phyloP scores from a whole-genome alignment of 2,113 vertebrate genomes.

The Meleagris gallopavo region DNA sequence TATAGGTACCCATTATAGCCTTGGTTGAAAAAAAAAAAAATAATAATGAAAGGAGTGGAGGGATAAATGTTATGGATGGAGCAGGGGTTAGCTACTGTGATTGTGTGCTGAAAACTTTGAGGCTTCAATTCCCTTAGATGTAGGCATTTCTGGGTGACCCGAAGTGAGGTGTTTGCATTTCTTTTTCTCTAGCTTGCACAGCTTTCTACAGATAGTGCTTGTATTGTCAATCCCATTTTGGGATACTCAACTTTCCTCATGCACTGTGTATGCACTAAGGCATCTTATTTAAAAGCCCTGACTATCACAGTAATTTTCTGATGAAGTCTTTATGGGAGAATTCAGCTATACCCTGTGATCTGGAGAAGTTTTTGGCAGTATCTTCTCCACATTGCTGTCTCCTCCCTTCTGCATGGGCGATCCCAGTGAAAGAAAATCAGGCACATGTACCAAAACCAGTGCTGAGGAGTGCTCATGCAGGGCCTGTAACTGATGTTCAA shows the following conservation, averaged over 20 bases:
- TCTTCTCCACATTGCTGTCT: not conserved
- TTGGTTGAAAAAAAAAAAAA: not conserved
- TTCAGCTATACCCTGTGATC: not conserved
- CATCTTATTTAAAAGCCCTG: not conserved
- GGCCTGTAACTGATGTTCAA: no score
- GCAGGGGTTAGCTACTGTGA: not conserved
- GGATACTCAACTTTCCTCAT: accelerated
- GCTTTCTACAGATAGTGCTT: not conserved
- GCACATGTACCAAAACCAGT: not conserved
- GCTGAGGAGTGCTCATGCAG: not conserved
- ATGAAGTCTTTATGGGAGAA: not conserved
- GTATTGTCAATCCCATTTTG: not conserved
- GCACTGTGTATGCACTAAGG: not conserved
- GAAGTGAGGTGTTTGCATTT: not conserved
- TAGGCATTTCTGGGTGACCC: not conserved
- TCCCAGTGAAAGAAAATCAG: not conserved
- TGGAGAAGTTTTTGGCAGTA: not conserved
- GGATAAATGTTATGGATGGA: not conserved
- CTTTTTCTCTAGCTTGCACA: not conserved
- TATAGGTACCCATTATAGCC: not conserved
- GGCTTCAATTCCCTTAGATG: not conserved
- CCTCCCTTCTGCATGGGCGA: not conserved
- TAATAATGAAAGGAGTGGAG: accelerated
- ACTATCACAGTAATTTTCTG: not conserved
- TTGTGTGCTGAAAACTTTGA: not conserved